phyloP scores from a whole-genome alignment of 1,140 invertebrate genomes.

The Lepidurus apus region DNA sequence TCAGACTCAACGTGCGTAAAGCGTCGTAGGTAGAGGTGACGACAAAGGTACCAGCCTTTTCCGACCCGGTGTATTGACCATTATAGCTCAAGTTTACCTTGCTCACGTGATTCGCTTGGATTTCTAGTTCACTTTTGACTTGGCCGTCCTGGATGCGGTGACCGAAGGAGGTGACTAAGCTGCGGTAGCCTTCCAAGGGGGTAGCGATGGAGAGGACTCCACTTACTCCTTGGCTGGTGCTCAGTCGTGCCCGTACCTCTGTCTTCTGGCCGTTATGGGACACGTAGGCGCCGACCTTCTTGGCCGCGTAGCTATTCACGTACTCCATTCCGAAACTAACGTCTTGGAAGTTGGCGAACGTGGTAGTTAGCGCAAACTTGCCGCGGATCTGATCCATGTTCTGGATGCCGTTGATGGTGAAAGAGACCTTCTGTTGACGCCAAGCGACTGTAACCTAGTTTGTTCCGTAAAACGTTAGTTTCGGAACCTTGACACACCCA shows the following conservation, averaged over 20 bases:
- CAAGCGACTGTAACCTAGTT: constrained; percentile 25
- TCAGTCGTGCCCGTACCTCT: background rate
- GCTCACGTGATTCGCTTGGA: constrained; percentile 11
- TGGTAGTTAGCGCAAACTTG: constrained; percentile 3
- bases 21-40: constrained; percentile 9
- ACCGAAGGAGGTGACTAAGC: constrained; percentile 20
- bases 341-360: constrained; percentile 25
- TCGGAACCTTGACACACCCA: too few relatives aligned
- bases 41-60: constrained; percentile 25
- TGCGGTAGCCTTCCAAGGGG: constrained; percentile 23
- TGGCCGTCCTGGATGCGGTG: background rate
- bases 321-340: constrained; percentile 12
- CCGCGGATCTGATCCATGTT: constrained; percentile 10
- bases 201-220: constrained; percentile 25
- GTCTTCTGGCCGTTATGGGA: background rate
- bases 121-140: constrained; percentile 23
- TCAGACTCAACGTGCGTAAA: constrained; percentile 4
- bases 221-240: background rate
- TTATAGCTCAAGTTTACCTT: background rate
- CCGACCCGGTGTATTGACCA: background rate
- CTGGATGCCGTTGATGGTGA: constrained; percentile 21
- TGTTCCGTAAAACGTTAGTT: too few relatives aligned
- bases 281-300: constrained; percentile 1
- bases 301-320: background rate
- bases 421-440: constrained; percentile 24